Base-by-base conservation (phyloP, 2,797 vertebrate genomes). In the Gadopsis bispinosus region DNA sequence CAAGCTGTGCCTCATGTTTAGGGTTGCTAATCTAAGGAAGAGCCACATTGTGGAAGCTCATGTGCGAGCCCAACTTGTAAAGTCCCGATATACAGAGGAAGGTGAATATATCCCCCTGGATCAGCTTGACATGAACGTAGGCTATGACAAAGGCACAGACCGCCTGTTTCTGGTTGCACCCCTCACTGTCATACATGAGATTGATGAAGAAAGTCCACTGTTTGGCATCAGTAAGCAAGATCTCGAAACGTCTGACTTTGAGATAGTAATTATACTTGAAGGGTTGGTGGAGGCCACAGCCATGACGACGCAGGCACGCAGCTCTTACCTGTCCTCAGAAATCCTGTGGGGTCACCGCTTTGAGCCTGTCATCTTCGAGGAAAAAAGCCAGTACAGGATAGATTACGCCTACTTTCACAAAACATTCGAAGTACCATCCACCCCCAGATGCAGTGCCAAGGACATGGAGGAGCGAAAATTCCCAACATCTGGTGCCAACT, bases 41-140 rank as follows among this genome's bases (percentile, higher is more conserved):
- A 99, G 98, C 89, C 98, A 99, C 87, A 97, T 99, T 0, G 98
- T 99, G 16, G 98, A 99, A 89, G 98, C 98, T 77, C 98, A 99
- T 0, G 97, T 99, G 53, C 89, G 98, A 54, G 98, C 98, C 4
- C 97, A 99, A 93, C 93, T 99, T 7, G 97, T 99, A 69, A 98
- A 99, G 82, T 94, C 97, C 1, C 93, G 97, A n/a, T 95, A 97
- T 91, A 98, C 98, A 0, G 97, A 97, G 53, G 98, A 99, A 87
- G 98, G 98, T 0, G 98, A 99, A 86, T 99, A 98, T 82, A 97
- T 99, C 85, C 98, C 97, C 0, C 93, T 99, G 16, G 98, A 99
- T 88, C 98, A 99, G 95, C 96, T 98, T 12, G 98, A 99, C 94
- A 97, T 99, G 19, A 97, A 99, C 0, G 97, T 99, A 1, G 98